Evolutionary conservation across 2,888 invertebrate genomes (phyloP).

Genomic region (Drosophila subquinaria): DNA sequence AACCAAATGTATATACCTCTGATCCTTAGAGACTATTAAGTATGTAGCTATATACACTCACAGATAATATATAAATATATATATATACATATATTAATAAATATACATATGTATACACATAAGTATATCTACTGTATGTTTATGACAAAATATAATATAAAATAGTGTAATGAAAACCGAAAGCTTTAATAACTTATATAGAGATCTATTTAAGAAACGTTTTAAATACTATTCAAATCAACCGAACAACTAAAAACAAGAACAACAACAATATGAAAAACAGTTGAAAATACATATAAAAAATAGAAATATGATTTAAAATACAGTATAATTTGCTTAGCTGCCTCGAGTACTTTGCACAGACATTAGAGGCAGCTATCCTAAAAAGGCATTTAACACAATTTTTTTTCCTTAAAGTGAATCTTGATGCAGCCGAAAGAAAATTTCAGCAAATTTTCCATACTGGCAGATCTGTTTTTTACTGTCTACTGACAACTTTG

Average conservation of each 20-base stretch:
- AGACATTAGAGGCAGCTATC: no score
- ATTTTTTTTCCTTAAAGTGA: no score
- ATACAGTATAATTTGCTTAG: no score
- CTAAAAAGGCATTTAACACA: no score
- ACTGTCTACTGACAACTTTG: conserved; percentile 7
- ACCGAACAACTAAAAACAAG: conserved; percentile 40
- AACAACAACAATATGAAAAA: conserved; percentile 24
- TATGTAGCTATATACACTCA: conserved; percentile 50
- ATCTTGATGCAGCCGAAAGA: no score
- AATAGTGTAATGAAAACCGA: conserved; percentile 84
- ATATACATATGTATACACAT: conserved; percentile 22
- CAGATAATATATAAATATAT: conserved; percentile 33
- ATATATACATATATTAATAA: conserved; percentile 26
- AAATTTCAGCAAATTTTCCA: neutral
- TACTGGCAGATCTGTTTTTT: conserved; percentile 6
- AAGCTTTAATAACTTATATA: conserved; percentile 84
- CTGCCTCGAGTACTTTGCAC: no score
- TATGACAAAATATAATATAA: conserved; percentile 68
- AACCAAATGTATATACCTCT: conserved; percentile 82
- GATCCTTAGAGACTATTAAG: conserved; percentile 68
- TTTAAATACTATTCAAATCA: conserved; percentile 69
- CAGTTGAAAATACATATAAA: conserved; percentile 17
- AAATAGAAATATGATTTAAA: conserved; percentile 1
- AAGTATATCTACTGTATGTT: conserved; percentile 46
- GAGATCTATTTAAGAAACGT: conserved; percentile 74